Base-by-base conservation (phyloP, 2,113 vertebrate genomes). In the Hylia prasina region DNA sequence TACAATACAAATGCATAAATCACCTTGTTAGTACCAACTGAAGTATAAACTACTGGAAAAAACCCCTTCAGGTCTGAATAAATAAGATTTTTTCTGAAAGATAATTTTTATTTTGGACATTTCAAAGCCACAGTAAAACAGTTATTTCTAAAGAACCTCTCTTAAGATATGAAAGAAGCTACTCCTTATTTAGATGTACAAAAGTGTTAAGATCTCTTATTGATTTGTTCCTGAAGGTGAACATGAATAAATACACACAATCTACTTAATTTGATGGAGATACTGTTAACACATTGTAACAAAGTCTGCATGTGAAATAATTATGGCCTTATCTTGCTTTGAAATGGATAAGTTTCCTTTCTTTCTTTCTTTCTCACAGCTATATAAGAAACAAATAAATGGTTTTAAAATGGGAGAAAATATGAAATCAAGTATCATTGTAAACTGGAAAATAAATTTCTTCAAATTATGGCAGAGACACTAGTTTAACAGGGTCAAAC, bases 1-100 rank as follows among this genome's bases (percentile, higher is more conserved):
- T 80, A 69, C 19, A 47, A 28, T 44, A 78, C 19, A 95, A 72
- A 77, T 94, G 31, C 73, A 96, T 92, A 97, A 96, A 94, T 96
- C 90, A 87, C 33, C 86, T 97, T 96, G 75, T 94, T 95, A 96
- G 69, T 65, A 42, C 47, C 94, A 86, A 51, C 8, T 94, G 44
- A 95, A 90, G 8, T 70, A 90, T 84, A 95, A 94, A 90, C 33
- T 84, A 56, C 47, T 82, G 20, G 33, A 82, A 81, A 48, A 97
- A 92, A 71, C 2, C 45, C 17, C 89, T 94, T 93, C 60, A 89
- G 80, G 61, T 73, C 42, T 92, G 89, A 97, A 94, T 76, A 89
- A 85, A 79, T 92, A 93, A 92, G 60, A 57, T 17, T 64, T 92
- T 91, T 91, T 63, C 39, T 75, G 53, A 60, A 90, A 76, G 57